Percentiles rank a stretch among this genome's conserved stretches.
phyloP scores from a whole-genome alignment of 2,888 invertebrate genomes.

The Branchellion lobata region DNA sequence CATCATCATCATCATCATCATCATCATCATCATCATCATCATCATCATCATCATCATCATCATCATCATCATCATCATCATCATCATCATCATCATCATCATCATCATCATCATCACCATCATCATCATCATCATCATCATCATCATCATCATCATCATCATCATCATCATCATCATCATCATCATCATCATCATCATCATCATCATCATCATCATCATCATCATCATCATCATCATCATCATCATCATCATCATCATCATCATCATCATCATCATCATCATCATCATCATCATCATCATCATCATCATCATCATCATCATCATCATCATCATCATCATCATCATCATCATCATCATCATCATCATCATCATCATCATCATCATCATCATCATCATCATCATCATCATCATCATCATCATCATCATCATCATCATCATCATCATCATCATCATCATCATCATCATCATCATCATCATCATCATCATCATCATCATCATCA shows the following conservation, averaged over 20 bases:
- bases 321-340: slow-evolving; percentile 34
- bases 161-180: slow-evolving; percentile 49
- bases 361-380: slow-evolving; percentile 45
- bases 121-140: slow-evolving; percentile 42
- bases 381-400: slow-evolving; percentile 46
- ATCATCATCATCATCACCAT: slow-evolving; percentile 1
- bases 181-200: slow-evolving; percentile 41
- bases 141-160: slow-evolving; percentile 50
- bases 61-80: neutral
- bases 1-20: slow-evolving; percentile 8
- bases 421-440: slow-evolving; percentile 43
- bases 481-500: slow-evolving; percentile 12
- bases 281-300: slow-evolving; percentile 29
- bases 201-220: slow-evolving; percentile 44
- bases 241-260: slow-evolving; percentile 36
- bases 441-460: slow-evolving; percentile 37
- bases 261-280: slow-evolving; percentile 43
- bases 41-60: neutral
- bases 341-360: slow-evolving; percentile 31
- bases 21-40: slow-evolving; percentile 10
- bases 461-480: neutral
- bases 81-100: slow-evolving; percentile 10
- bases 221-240: slow-evolving; percentile 46
- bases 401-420: slow-evolving; percentile 38
- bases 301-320: slow-evolving; percentile 28